Evolutionary conservation across 1,140 invertebrate genomes (phyloP).

Genomic region (Ips nitidus): DNA sequence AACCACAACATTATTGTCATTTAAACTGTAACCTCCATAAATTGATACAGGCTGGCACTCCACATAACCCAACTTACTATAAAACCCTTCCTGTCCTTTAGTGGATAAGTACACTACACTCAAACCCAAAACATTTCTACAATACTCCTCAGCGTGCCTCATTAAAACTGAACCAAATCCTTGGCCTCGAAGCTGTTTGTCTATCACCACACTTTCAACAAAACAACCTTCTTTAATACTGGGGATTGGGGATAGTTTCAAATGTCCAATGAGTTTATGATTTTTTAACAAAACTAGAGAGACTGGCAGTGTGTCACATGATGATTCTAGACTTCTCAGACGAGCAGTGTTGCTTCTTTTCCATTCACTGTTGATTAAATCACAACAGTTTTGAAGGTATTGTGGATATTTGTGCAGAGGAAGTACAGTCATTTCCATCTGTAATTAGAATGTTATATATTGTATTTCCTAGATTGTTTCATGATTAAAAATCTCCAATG

Average conservation of each 20-base stretch:
- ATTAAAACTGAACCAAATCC: slow-evolving; percentile 73
- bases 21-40: slow-evolving; percentile 55
- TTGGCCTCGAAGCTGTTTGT: slow-evolving; percentile 65
- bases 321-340: slow-evolving; percentile 68
- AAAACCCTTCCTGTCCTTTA: slow-evolving; percentile 75
- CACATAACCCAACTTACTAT: slow-evolving; percentile 71
- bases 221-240: slow-evolving; percentile 68
- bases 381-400: slow-evolving; percentile 66
- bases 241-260: slow-evolving; percentile 70
- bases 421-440: slow-evolving; percentile 55
- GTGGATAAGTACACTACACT: slow-evolving; percentile 72
- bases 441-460: not conserved
- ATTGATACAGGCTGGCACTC: slow-evolving; percentile 69
- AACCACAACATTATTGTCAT: not conserved
- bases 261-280: slow-evolving; percentile 68
- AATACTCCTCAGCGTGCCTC: slow-evolving; percentile 69
- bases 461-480: not conserved
- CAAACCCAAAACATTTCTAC: slow-evolving; percentile 59
- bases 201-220: slow-evolving; percentile 76
- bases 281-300: slow-evolving; percentile 67
- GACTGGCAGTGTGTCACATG: slow-evolving; percentile 70
- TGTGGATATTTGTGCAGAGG: slow-evolving; percentile 70
- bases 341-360: slow-evolving; percentile 72
- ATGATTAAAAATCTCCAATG: not conserved
- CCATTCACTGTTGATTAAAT: slow-evolving; percentile 79